Base-by-base conservation (phyloP, 2,888 invertebrate genomes). In the Antheraea yamamai region DNA sequence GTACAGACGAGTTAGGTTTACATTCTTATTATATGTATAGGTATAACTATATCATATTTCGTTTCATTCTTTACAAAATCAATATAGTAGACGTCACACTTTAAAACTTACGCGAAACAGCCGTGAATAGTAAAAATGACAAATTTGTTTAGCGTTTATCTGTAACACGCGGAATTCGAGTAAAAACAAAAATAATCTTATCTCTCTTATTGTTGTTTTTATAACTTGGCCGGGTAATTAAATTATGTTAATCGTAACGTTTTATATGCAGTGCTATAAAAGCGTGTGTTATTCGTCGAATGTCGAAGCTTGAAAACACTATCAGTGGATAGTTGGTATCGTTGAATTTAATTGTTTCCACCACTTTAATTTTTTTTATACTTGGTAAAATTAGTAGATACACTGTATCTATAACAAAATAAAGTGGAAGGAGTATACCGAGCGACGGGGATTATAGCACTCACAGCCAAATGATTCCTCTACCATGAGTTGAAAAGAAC, bases 161-260 rank as follows among this genome's bases (percentile, higher is more conserved):
- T 66, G 16, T 30, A 30, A 30, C 64, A 66, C 30, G 64, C 39
- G 39, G 70, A 70, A 70, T 70, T 35, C 20, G 8, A 39, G 10
- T 68, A 35, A 39, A 70, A 70, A 70, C 70, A 70, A 70, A 70
- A 70, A 70, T 70, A 70, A 70, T 39, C 70, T 70, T 70, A 70
- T 70, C 70, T 39, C 20, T 70, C 64, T 16, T 66, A 39, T 70
- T 39, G 39, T 39, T 70, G 70, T 70, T 39, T 70, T 39, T 39
- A 70, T 12, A 39, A 70, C 39, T n/a, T 39, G 39, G 10, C 16
- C 39, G 39, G 18, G 70, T 70, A 70, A 70, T 70, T 39, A 70
- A 70, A 39, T 39, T 39, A 26, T 70, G 70, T 70, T n/a, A 14
- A 39, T 70, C n/a, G 20, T 70, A 70, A 70, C 18, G 35, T 70